Base-by-base conservation (phyloP, 2,797 vertebrate species). In the Sebastes matsubarae region DNA sequence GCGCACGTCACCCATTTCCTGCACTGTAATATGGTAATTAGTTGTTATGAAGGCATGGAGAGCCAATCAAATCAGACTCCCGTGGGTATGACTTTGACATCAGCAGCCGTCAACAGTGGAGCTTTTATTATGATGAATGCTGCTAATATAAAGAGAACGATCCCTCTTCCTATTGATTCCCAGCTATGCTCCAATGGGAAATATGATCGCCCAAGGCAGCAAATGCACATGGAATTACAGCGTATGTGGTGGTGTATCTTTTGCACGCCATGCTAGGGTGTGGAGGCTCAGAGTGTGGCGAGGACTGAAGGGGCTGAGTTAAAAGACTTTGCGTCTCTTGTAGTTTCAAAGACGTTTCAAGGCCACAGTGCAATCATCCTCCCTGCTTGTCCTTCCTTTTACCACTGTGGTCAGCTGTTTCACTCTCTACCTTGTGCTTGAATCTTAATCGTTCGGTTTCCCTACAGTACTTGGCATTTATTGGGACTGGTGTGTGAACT, bases 121-220 rank as follows among this genome's bases (percentile, higher is more conserved):
- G 87, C 69, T 77, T 89, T 92, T 91, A 93, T 93, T 88, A 90
- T 90, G 87, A 95, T 81, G 72, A 94, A 94, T 94, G 86, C 71
- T 83, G 84, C 75, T 92, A 89, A 95, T 94, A 93, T 74, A 34
- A 42, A 80, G 52, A 42, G 63, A 83, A 76, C 38, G 68, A 85
- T 60, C 38, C 52, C 52, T 81, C 70, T 68, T 86, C 59, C 29
- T 90, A 87, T 93, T 89, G 87, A 94, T 93, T 94, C 87, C 46
- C 57, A 90, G 32, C 75, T 60, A 20, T 36, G 52, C 29, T 75
- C 77, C 71, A 64, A 10, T 72, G 80, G 88, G 81, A 92, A 90
- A 89, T 83, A 66, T 72, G 79, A 89, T 80, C 25, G 57, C 64
- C 25, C 66, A 71, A 18, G 46, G 80, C 63, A 75, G 72, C 30